Percentiles rank a stretch among this genome's conserved stretches.
Evolutionary conservation across 2,113 vertebrate species (phyloP).

Genomic region (pig (Sus scrofa)): DNA sequence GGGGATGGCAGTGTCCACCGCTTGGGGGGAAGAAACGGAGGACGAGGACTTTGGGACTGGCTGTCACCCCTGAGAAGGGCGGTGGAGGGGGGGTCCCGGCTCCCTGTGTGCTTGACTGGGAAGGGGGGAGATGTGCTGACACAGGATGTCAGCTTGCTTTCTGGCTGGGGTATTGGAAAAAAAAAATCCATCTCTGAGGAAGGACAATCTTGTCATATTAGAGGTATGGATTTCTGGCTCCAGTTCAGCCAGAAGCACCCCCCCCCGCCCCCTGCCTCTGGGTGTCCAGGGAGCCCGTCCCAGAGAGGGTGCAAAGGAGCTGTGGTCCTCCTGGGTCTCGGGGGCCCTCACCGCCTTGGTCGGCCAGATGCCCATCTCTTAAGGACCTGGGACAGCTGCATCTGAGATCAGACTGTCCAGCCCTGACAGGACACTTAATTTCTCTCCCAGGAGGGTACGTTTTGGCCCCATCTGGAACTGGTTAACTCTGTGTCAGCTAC

Average conservation of each 20-base stretch:
- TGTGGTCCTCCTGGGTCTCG: rapidly evolving
- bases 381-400: too few species aligned
- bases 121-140: background rate
- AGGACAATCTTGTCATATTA: background rate
- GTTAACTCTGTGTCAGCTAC: too few species aligned
- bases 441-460: background rate
- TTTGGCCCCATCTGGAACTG: background rate
- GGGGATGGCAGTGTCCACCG: rapidly evolving
- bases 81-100: background rate
- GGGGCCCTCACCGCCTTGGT: background rate
- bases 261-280: too few species aligned
- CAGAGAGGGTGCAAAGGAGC: background rate
- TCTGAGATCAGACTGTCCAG: background rate
- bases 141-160: background rate
- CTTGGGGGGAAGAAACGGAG: background rate
- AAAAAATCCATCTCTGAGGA: background rate
- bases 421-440: background rate
- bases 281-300: background rate
- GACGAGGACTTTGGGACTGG: too few species aligned
- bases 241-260: slow-evolving; percentile 76
- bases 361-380: background rate
- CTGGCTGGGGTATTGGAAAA: background rate
- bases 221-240: slow-evolving; percentile 92
- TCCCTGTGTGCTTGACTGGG: rapidly evolving
- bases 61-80: too few species aligned